Evolutionary conservation across 2,797 vertebrate genomes (phyloP), one percentile per base, ranked within the genome.

Genomic region (Apogon talboti): DNA sequence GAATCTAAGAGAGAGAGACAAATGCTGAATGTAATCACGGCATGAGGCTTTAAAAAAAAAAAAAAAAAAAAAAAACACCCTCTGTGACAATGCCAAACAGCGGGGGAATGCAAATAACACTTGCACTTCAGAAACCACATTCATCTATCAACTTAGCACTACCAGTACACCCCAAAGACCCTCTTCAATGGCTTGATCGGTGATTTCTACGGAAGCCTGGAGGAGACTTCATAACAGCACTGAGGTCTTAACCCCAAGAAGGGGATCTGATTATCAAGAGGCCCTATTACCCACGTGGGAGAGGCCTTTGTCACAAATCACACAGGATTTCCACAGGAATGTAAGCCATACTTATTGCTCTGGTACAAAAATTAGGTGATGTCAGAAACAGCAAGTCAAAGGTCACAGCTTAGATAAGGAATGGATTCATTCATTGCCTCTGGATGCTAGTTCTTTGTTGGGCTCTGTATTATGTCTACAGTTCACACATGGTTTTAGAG

Each of bases 1-100:
- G 35, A 66, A 66, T 33, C 92, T 94, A 60, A 55, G 85, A 73
- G 2, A 63, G 15, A 2, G 69, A 46, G 16, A 79, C 0, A 30
- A 7, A 67, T 2, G 72, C 0, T 37, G 1, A 61, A 61, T 8
- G 5, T 16, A 53, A 35, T n/a, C 0, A 52, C 10, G 6, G 21
- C 21, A 24, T 24, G 21, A 24, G 21, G 21, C 21, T 24, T 5
- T n/a, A n/a, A n/a, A n/a, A n/a, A n/a, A 21, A 21, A 21, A 2
- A 21, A 21, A 21, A 2, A 21, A 21, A 21, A 2, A 28, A 4
- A 48, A n/a, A 12, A 46, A 42, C 5, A 7, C 16, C 3, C 19
- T 50, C 12, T 44, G 6, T 40, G 11, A 42, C 7, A 16, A 37
- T 11, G 51, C 6, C 3, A 7, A 35, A 21, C 19, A 12, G 14